phyloP scores from a whole-genome alignment of 2,797 vertebrate species.

The Peromyscus aztecus region DNA sequence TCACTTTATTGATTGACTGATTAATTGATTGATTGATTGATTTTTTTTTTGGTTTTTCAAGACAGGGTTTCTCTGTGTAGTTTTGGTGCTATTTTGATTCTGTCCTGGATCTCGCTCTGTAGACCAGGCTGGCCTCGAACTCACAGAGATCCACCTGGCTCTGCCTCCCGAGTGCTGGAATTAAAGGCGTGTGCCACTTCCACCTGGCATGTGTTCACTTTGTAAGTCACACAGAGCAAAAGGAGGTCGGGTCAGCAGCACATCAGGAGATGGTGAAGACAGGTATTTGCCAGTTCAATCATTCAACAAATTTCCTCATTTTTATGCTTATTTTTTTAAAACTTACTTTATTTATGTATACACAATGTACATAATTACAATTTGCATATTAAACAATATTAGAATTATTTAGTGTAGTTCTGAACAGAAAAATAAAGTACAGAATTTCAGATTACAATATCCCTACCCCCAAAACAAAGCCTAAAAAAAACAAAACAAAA shows the following conservation, averaged over 20 bases:
- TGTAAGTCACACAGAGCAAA: slow-evolving; percentile 1
- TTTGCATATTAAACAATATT: not conserved
- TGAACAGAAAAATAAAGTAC: not conserved
- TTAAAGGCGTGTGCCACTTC: too few species aligned
- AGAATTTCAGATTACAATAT: not conserved
- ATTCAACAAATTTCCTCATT: slow-evolving; percentile 5
- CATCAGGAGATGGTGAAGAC: not conserved
- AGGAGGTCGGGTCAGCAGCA: not conserved
- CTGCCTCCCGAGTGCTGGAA: too few species aligned
- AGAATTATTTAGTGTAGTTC: not conserved
- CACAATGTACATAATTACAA: not conserved
- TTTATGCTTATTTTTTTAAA: not conserved
- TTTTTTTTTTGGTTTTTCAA: too few species aligned
- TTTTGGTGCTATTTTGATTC: too few species aligned
- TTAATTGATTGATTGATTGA: too few species aligned
- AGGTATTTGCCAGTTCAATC: not conserved
- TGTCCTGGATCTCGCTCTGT: too few species aligned
- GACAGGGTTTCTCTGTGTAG: too few species aligned
- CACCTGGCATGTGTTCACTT: too few species aligned
- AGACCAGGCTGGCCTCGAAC: too few species aligned
- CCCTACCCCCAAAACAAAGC: not conserved
- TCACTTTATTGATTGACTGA: not conserved
- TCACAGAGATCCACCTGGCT: too few species aligned
- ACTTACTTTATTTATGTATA: not conserved
- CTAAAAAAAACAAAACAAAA: not conserved